Base-by-base conservation (phyloP, 1,140 invertebrate species). In the Augochlora pura region DNA sequence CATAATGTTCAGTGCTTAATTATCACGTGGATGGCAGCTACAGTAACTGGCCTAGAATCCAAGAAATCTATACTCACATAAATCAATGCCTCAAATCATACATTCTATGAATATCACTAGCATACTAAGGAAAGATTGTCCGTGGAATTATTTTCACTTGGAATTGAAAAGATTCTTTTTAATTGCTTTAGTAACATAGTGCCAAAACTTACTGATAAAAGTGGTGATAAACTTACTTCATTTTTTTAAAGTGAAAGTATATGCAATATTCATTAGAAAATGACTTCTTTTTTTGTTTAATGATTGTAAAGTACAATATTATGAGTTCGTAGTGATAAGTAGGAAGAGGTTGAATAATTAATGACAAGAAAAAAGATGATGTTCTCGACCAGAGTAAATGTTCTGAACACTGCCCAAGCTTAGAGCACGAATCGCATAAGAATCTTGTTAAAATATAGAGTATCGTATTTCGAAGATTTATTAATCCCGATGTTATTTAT, bases 381-480 rank as follows among this genome's bases (percentile, higher is more conserved):
- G 25, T 65, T 65, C 39, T 42, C n/a, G 62, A 65, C 38, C 10
- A 38, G 32, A 67, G n/a, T 8, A 59, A 70, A 49, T 21, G 39
- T 76, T 77, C 9, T 63, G 16, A 65, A 74, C 71, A 79, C 77
- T 79, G 77, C 77, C 77, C 77, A 67, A 39, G 71, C 42, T 74
- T n/a, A 67, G 27, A n/a, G n/a, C 64, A 39, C 23, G 23, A 66
- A 21, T 79, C 21, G 62, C 25, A 32, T 42, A 9, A 66, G 27
- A 64, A 23, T 42, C 9, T 14, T 64, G 46, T 52, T n/a, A 46
- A 42, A 32, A 46, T 39, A 23, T 46, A 25, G 57, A 67, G 18
- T 32, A 67, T 66, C 21, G 49, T 42, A 23, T 16, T 9, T 8
- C 25, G 38, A 66, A 38, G 52, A 64, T 75, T 54, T 70, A n/a